phyloP scores from a whole-genome alignment of 2,113 vertebrate species.

The Pelecanoides urinatrix region DNA sequence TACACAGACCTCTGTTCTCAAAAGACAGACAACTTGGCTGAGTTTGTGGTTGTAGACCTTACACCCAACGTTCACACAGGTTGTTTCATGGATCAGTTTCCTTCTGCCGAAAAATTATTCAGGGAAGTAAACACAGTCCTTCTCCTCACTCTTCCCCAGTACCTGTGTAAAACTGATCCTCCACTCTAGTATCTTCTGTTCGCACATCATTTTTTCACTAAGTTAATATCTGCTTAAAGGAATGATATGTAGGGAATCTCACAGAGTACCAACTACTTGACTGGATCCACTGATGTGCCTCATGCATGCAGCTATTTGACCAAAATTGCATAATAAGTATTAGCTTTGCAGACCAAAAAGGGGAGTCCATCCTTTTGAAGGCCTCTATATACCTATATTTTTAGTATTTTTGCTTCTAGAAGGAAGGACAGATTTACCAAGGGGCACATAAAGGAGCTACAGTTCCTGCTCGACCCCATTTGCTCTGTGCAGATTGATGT shows the following conservation, averaged over 20 bases:
- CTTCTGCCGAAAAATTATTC: neutral
- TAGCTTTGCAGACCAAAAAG: neutral
- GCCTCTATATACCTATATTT: neutral
- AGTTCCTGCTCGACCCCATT: neutral
- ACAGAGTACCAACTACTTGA: neutral
- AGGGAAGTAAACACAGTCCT: neutral
- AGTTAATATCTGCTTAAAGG: neutral
- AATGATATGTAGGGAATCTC: neutral
- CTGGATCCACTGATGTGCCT: neutral
- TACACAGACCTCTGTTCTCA: neutral
- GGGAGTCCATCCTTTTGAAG: neutral
- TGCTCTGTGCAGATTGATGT: neutral
- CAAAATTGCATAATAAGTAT: neutral
- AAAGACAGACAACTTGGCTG: neutral
- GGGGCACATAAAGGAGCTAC: neutral
- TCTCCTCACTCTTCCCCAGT: neutral
- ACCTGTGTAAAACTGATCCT: neutral
- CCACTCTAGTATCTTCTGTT: neutral
- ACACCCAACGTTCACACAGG: neutral
- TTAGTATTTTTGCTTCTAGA: neutral
- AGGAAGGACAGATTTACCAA: neutral
- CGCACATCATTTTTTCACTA: neutral
- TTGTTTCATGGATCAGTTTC: neutral
- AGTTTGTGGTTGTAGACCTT: neutral
- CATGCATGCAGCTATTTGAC: neutral